Evolutionary conservation across 1,140 invertebrate species (phyloP), one percentile per base, ranked within the genome.

Genomic region (Drosophila ohnishii): DNA sequence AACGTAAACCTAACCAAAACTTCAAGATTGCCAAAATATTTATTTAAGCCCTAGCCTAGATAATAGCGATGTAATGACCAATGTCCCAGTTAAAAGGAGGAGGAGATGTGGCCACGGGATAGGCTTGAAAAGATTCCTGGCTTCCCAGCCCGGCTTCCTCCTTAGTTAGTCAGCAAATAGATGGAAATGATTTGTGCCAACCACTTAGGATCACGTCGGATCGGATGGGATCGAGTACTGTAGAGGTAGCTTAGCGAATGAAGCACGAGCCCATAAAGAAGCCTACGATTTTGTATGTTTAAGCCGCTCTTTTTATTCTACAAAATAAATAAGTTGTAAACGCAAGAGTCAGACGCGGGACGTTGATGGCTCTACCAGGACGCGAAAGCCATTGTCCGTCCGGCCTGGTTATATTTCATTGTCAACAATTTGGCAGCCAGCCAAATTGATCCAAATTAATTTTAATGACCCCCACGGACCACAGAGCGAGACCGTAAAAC

Each of bases 401-500:
- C 59, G 13, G 14, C 44, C 62, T 81, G 75, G 72, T 84, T 88
- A 90, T 91, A 91, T 91, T 91, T 91, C 90, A 91, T 90, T 90
- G 90, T 91, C 90, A 91, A 87, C 89, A 90, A 90, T 90, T 90
- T 91, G 90, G 86, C 90, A 91, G 90, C 83, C 72, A 72, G 79
- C 90, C 78, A 91, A 91, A 91, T 91, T 91, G 90, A 91, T 82
- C 90, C 90, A 90, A 91, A 91, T 91, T 91, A 91, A 91, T 90
- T 91, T 91, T 90, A 91, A 91, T 91, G 86, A 91, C 86, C 90
- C 72, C 77, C 78, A 53, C 69, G 62, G 82, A 81, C 61, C 77
- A 80, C 73, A 85, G 76, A 53, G 71, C 44, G 76, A 59, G 69
- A 75, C 69, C 83, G 69, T 86, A 82, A 86, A 86, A 76, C 65